Evolutionary conservation across 2,888 invertebrate genomes (phyloP).

Genomic region (Hirtodrosophila trivittata): DNA sequence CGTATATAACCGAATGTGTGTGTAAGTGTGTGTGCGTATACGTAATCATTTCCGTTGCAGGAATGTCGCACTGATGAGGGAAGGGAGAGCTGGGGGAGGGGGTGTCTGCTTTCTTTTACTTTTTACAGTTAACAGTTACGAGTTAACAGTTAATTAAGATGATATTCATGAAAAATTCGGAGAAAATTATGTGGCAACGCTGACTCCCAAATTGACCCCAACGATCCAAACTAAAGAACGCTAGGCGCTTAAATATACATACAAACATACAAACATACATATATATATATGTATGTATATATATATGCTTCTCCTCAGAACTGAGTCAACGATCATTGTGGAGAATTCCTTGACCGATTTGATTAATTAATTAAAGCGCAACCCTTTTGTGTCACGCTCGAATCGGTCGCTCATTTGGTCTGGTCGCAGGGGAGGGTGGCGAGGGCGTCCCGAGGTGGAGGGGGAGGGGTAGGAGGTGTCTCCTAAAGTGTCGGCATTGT

Average conservation of each 20-base stretch:
- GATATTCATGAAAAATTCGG: slow-evolving; percentile 71
- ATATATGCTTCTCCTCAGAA: slow-evolving; percentile 1
- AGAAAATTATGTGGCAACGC: slow-evolving; percentile 53
- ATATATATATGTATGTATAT: not conserved
- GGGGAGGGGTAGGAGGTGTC: slow-evolving; percentile 1
- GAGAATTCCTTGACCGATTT: slow-evolving; percentile 72
- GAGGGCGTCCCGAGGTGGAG: not conserved
- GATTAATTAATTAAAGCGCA: slow-evolving; percentile 79
- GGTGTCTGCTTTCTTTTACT: slow-evolving; percentile 17
- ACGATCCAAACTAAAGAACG: slow-evolving; percentile 45
- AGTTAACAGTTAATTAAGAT: slow-evolving; percentile 73
- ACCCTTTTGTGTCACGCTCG: slow-evolving; percentile 61
- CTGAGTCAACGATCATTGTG: slow-evolving; percentile 39
- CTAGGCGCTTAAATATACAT: not conserved
- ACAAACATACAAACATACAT: not conserved
- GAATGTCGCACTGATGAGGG: slow-evolving; percentile 1
- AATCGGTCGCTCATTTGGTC: not conserved
- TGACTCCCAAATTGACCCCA: slow-evolving; percentile 63
- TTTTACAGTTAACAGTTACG: slow-evolving; percentile 68
- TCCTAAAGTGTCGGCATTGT: slow-evolving; percentile 66
- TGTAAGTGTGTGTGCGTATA: slow-evolving; percentile 29
- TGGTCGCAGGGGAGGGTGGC: not conserved
- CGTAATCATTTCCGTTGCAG: slow-evolving; percentile 62
- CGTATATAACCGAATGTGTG: not conserved
- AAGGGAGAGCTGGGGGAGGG: not conserved